Percentiles rank a stretch among this genome's conserved stretches.
Evolutionary conservation across 1,140 invertebrate genomes (phyloP).

Genomic region (Dendrolimus punctatus): DNA sequence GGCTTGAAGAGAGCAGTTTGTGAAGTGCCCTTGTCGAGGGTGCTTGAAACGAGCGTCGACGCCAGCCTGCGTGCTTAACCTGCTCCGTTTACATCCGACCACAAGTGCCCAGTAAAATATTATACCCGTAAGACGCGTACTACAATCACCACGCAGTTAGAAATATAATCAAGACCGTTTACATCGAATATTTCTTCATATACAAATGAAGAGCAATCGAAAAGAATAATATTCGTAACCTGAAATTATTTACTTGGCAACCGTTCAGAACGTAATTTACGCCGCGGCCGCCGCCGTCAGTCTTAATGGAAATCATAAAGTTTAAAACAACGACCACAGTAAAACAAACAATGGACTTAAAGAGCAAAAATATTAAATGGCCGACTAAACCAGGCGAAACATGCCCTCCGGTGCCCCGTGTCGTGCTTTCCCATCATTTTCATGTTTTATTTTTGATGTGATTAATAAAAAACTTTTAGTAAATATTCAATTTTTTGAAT

Average conservation of each 20-base stretch:
- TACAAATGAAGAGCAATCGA: constrained; percentile 45
- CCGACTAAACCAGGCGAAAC: constrained; percentile 21
- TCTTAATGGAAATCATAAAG: constrained; percentile 63
- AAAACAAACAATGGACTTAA: constrained; percentile 69
- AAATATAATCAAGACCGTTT: background rate
- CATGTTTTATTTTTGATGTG: background rate
- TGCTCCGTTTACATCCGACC: constrained; percentile 43
- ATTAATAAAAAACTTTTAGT: constrained; percentile 17
- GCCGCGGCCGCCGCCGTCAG: constrained; percentile 33
- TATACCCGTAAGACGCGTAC: background rate
- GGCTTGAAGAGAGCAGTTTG: constrained; percentile 51
- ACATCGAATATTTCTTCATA: constrained; percentile 21
- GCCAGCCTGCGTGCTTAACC: constrained; percentile 28
- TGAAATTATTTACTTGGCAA: constrained; percentile 61
- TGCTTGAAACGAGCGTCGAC: constrained; percentile 36
- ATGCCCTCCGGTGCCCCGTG: constrained; percentile 34
- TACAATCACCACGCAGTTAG: background rate
- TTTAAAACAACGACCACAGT: constrained; percentile 49
- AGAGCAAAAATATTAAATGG: constrained; percentile 33
- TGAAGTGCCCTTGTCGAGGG: constrained; percentile 40
- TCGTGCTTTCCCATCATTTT: constrained; percentile 26
- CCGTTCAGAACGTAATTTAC: constrained; percentile 58
- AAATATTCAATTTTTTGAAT: constrained; percentile 23
- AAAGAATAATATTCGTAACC: constrained; percentile 36
- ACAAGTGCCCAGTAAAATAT: constrained; percentile 19